Percentiles rank a stretch among this genome's conserved stretches.
Conservation (phyloP, 2,113 vertebrate species). For the Ochotona curzoniae region DNA sequence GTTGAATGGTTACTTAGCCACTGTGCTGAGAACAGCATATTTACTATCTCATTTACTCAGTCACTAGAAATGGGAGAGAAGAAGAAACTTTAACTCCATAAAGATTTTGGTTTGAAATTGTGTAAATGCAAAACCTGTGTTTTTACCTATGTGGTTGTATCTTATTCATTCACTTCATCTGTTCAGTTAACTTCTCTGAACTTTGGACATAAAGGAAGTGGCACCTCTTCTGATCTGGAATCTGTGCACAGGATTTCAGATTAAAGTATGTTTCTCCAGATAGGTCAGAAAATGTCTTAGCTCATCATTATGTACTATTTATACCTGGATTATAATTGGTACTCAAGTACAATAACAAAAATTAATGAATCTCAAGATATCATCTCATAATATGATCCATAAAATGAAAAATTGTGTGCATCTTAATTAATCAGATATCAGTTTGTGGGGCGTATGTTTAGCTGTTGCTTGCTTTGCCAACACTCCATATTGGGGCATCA, state of each 20-base stretch:
- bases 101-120: not conserved
- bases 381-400: not conserved
- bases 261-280: not conserved
- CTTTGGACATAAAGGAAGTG: not conserved
- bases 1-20: not conserved
- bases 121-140: not conserved
- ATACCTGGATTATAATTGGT: not conserved
- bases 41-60: not conserved
- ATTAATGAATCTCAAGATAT: not conserved
- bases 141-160: not conserved
- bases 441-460: too few species aligned
- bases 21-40: not conserved
- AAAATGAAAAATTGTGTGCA: not conserved
- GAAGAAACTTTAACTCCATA: not conserved
- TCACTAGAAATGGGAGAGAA: not conserved
- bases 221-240: not conserved
- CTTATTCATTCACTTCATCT: too few species aligned
- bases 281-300: not conserved
- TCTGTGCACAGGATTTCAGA: not conserved
- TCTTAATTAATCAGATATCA: not conserved
- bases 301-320: not conserved
- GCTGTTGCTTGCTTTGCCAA: too few species aligned
- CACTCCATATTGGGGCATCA: too few species aligned
- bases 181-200: not conserved
- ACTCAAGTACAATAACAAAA: not conserved